Conservation (phyloP, 2,113 vertebrate genomes). For the Origma solitaria region DNA sequence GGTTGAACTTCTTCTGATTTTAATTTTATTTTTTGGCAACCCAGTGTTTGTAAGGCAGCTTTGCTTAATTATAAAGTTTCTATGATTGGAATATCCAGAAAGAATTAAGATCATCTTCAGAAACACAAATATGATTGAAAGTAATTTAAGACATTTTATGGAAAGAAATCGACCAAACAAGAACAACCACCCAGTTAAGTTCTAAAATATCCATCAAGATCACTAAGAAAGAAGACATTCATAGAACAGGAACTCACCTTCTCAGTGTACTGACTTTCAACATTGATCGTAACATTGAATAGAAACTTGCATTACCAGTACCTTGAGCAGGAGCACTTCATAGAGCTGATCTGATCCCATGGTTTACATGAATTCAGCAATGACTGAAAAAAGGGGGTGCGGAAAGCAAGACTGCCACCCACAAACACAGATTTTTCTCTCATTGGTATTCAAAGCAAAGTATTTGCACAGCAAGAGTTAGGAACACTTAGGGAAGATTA, state of each 20-base stretch:
- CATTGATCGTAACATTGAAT: accelerated
- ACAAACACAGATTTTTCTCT: neutral
- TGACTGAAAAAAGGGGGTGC: neutral
- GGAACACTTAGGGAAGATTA: neutral
- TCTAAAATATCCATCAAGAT: neutral
- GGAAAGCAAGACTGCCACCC: neutral
- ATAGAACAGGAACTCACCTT: neutral
- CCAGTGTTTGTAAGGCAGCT: neutral
- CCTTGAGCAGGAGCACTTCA: neutral
- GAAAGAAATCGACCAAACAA: neutral
- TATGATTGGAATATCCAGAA: neutral
- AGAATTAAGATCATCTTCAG: neutral
- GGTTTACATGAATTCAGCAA: neutral
- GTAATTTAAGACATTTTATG: neutral
- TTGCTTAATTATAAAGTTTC: neutral
- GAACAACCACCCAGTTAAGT: neutral
- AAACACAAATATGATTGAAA: neutral
- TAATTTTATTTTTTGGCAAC: neutral
- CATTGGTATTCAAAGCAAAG: neutral
- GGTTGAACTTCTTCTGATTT: neutral
- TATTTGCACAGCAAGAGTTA: neutral
- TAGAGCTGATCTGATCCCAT: neutral
- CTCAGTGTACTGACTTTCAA: neutral
- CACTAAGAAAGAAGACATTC: neutral
- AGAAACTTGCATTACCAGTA: neutral